Conservation (phyloP, 2,797 vertebrate species). For the Rallus crepitans region DNA sequence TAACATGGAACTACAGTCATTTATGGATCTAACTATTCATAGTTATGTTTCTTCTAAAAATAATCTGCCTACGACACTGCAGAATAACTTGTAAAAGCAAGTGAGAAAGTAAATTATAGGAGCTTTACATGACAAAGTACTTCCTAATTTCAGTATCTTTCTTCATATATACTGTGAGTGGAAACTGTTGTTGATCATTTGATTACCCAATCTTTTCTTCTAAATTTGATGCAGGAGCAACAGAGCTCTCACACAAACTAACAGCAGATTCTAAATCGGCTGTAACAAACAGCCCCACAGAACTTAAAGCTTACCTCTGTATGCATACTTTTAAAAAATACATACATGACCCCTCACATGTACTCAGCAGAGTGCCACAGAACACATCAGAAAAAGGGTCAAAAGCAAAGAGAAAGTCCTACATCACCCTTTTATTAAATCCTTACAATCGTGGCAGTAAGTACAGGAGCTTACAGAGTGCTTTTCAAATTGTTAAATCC, state of each 20-base stretch:
- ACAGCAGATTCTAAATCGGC: not conserved
- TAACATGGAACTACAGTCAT: slow-evolving; percentile 37
- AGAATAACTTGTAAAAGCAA: slow-evolving; percentile 13
- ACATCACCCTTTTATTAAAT: not conserved
- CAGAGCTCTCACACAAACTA: not conserved
- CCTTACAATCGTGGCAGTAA: not conserved
- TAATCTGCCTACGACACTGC: slow-evolving; percentile 6
- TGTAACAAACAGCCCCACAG: no score
- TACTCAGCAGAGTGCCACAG: not conserved
- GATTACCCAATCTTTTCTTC: not conserved
- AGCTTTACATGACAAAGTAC: not conserved
- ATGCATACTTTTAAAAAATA: no score
- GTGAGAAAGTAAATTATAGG: not conserved
- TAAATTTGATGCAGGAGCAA: not conserved
- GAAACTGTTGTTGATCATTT: not conserved
- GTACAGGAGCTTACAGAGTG: not conserved
- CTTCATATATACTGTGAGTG: not conserved
- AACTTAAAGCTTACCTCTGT: not conserved
- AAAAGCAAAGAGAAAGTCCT: not conserved
- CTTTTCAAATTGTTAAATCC: not conserved
- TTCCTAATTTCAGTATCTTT: not conserved
- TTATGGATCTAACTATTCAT: slow-evolving; percentile 39
- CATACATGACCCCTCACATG: not conserved
- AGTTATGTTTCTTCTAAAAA: slow-evolving; percentile 39
- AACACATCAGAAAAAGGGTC: not conserved